phyloP scores from a whole-genome alignment of 2,797 vertebrate genomes.

The Gallinago stenura region DNA sequence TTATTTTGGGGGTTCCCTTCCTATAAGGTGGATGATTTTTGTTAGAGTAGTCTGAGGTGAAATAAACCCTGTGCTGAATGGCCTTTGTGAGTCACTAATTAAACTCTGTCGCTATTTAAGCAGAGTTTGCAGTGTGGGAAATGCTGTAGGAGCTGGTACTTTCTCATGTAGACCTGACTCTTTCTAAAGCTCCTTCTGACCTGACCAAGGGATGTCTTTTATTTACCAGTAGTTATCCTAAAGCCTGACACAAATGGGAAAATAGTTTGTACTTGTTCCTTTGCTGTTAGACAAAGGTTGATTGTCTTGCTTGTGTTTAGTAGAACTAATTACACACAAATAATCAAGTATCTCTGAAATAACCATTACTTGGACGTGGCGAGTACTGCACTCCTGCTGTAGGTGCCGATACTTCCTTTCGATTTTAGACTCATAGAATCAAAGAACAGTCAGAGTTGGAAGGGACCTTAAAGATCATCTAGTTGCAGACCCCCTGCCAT shows the following conservation, averaged over 20 bases:
- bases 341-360: background rate
- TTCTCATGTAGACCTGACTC: background rate
- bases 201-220: background rate
- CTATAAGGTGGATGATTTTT: background rate
- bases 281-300: background rate
- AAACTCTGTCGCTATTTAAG: background rate
- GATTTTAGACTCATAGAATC: background rate
- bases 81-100: background rate
- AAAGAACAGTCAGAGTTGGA: background rate
- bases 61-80: background rate
- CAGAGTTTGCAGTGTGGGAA: background rate
- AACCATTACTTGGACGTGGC: background rate
- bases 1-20: background rate
- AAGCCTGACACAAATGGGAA: background rate
- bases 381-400: background rate
- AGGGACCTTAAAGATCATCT: background rate
- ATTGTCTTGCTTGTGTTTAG: background rate
- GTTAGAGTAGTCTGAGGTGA: background rate
- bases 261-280: background rate
- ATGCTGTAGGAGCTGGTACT: background rate
- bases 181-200: background rate
- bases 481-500: too few species aligned
- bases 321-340: background rate
- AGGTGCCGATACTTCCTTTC: background rate
- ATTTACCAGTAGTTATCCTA: background rate